phyloP scores from a whole-genome alignment of 2,888 invertebrate genomes.

The Crocallis elinguaria region DNA sequence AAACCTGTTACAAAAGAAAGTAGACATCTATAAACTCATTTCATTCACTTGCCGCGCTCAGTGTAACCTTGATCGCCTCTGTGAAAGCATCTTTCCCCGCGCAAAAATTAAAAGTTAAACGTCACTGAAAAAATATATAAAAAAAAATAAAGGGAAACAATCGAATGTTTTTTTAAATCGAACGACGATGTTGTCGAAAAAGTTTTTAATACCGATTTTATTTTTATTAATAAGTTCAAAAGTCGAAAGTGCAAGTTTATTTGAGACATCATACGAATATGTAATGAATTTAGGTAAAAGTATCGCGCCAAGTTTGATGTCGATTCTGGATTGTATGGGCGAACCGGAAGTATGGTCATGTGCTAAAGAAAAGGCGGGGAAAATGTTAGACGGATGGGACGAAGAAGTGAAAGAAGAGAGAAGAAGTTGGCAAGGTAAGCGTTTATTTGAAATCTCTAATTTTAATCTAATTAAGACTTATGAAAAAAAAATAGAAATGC shows the following conservation, averaged over 20 bases:
- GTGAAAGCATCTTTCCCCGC: slow-evolving; percentile 26
- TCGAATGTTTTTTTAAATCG: neutral
- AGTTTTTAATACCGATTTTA: slow-evolving; percentile 41
- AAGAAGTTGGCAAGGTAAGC: slow-evolving; percentile 71
- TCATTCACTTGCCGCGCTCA: slow-evolving; percentile 50
- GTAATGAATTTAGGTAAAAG: slow-evolving; percentile 69
- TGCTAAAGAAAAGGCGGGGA: slow-evolving; percentile 81
- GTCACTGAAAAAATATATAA: slow-evolving; percentile 35
- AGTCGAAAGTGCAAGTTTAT: slow-evolving; percentile 66
- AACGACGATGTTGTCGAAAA: slow-evolving; percentile 60
- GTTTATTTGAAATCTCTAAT: neutral
- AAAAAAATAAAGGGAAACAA: slow-evolving; percentile 6
- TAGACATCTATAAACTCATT: slow-evolving; percentile 46
- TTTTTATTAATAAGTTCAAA: slow-evolving; percentile 52
- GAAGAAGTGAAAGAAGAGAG: slow-evolving; percentile 66
- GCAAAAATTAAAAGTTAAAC: slow-evolving; percentile 40
- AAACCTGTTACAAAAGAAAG: slow-evolving; percentile 65
- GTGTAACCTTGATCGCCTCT: slow-evolving; percentile 58
- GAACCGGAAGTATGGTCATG: slow-evolving; percentile 81
- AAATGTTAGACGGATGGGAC: slow-evolving; percentile 75
- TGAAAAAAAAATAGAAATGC: neutral
- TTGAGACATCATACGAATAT: slow-evolving; percentile 72
- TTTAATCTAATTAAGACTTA: neutral
- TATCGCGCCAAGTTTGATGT: slow-evolving; percentile 80
- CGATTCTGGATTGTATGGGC: slow-evolving; percentile 81